A percentile compares a stretch with the other conserved stretches of the same genome.
Evolutionary conservation across 1,140 invertebrate genomes (phyloP).

Genomic region (Aphis gossypii): DNA sequence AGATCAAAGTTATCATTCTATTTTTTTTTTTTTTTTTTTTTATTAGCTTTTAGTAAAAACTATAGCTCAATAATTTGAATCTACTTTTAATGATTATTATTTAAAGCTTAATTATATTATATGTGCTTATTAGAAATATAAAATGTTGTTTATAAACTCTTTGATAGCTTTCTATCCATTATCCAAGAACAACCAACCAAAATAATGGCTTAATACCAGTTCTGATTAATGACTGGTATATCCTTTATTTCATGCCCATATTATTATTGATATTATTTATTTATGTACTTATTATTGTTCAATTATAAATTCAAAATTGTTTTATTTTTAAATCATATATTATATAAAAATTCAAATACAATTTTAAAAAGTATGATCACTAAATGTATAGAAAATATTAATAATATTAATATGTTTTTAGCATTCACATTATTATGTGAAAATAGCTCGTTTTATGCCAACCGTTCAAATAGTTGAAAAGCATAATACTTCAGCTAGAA

Average conservation of each 20-base stretch:
- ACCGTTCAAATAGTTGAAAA: slow-evolving; percentile 97
- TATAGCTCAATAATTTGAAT: background rate
- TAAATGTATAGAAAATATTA: background rate
- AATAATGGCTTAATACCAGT: background rate
- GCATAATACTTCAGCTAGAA: slow-evolving; percentile 91
- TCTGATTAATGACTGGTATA: background rate
- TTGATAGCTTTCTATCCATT: background rate
- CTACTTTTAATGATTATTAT: background rate
- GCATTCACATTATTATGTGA: slow-evolving; percentile 73
- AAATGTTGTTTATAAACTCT: background rate
- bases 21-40: no score
- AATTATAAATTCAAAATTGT: background rate
- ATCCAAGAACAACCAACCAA: background rate
- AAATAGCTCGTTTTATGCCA: slow-evolving; percentile 89
- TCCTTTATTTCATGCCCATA: background rate
- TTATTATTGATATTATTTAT: background rate
- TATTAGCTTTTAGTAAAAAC: no score
- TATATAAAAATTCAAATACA: background rate
- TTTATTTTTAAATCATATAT: background rate
- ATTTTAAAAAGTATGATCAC: background rate
- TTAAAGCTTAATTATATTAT: background rate
- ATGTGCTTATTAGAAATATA: background rate
- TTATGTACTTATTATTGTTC: background rate
- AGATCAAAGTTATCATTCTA: no score
- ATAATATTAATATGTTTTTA: slow-evolving; percentile 59